Base-by-base conservation (phyloP, 2,888 invertebrate genomes). In the Drosophila mimetica region DNA sequence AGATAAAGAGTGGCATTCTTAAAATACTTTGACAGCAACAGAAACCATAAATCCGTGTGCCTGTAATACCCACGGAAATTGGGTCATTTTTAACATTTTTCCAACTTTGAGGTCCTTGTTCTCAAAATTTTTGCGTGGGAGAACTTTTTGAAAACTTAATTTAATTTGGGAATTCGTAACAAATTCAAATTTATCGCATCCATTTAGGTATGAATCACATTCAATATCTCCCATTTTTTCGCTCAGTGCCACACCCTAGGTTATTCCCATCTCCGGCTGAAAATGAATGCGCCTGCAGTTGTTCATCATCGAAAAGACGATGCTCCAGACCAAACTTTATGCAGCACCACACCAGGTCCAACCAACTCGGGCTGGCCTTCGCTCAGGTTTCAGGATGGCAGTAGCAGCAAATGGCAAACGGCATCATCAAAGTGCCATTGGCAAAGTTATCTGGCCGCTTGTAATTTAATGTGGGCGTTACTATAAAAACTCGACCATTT, bases 391-490 rank as follows among this genome's bases (percentile, higher is more conserved):
- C 59, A 28, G 28, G n/a, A 51, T 30, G 55, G 42, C 22, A 34
- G n/a, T 20, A 39, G 32, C 18, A 18, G 37, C 44, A 28, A 50
- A 41, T 58, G 60, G 60, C 58, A 58, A 57, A 61, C 63, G 63
- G 63, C 69, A 69, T 67, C 58, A 52, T 67, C 58, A 70, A 70
- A 69, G 60, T 53, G 69, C 53, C 69, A 61, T 69, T 70, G 70
- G 70, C 65, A 73, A 82, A 77, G 76, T 77, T 52, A 71, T 71
- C 66, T 55, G 51, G 46, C 20, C 55, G 75, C 76, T 63, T 78
- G 81, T 84, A 81, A 84, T 80, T 84, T 81, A 81, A 81, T 81
- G 80, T 76, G 78, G 54, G 65, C 77, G 75, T 50, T 55, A 55
- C 69, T 69, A 69, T 69, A 69, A 69, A 50, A 69, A 61, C 63